phyloP scores from a whole-genome alignment of 2,888 invertebrate genomes.

The Druceiella hillmani region DNA sequence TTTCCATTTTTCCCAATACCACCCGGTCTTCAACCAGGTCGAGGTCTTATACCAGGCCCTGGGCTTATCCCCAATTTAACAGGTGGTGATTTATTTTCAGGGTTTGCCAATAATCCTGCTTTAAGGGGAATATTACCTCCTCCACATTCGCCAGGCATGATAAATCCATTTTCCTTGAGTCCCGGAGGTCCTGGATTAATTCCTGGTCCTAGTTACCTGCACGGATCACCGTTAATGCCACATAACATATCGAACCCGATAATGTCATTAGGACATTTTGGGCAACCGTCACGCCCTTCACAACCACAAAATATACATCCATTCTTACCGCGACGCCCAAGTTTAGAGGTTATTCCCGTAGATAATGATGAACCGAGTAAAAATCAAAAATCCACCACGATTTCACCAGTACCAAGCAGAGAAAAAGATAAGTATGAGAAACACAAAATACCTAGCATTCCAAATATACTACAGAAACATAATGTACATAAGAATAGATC shows the following conservation, averaged over 20 bases:
- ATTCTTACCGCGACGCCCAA: constrained; percentile 51
- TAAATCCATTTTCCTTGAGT: constrained; percentile 49
- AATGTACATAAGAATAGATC: constrained; percentile 34
- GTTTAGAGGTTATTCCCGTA: constrained; percentile 50
- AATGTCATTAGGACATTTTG: constrained; percentile 47
- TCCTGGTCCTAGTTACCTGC: constrained; percentile 47
- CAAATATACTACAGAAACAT: constrained; percentile 45
- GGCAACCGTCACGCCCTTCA: constrained; percentile 54
- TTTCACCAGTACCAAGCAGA: constrained; percentile 28
- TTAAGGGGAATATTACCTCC: constrained; percentile 36
- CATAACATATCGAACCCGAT: constrained; percentile 48
- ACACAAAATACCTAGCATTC: constrained; percentile 47
- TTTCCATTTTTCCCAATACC: constrained; percentile 47
- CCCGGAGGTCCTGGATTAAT: constrained; percentile 58
- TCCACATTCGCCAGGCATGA: constrained; percentile 41
- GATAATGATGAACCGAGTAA: constrained; percentile 45
- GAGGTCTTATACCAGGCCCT: constrained; percentile 43
- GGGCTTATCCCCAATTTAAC: constrained; percentile 39
- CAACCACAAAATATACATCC: constrained; percentile 53
- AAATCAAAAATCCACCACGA: constrained; percentile 35
- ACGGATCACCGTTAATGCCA: constrained; percentile 27
- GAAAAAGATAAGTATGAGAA: constrained; percentile 44
- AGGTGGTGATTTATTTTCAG: constrained; percentile 39
- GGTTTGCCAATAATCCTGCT: constrained; percentile 44
- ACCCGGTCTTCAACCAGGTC: constrained; percentile 51